Evolutionary conservation across 2,888 invertebrate species (phyloP).

Genomic region (Dasypolia templi): DNA sequence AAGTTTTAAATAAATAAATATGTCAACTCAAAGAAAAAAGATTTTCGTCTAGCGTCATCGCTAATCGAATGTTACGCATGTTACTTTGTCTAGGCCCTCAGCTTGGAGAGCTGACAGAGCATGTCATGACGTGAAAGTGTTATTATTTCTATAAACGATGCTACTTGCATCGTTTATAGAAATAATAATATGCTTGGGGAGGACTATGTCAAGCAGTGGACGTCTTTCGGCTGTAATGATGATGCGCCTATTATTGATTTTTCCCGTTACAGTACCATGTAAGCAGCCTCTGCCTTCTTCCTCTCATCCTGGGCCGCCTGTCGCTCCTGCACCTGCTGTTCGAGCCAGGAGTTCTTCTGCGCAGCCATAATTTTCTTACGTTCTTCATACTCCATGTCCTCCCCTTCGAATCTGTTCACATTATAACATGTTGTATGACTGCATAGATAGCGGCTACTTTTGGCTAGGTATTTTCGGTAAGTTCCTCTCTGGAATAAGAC

Average conservation of each 20-base stretch:
- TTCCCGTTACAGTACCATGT: conserved; percentile 81
- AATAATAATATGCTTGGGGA: background rate
- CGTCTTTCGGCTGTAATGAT: background rate
- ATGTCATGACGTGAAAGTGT: too few relatives aligned
- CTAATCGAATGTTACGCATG: too few relatives aligned
- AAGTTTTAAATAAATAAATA: too few relatives aligned
- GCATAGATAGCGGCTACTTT: background rate
- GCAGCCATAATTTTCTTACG: conserved; percentile 94
- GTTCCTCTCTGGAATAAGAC: background rate
- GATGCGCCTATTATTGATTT: background rate
- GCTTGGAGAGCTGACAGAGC: too few relatives aligned
- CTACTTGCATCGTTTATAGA: too few relatives aligned
- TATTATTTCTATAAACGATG: too few relatives aligned
- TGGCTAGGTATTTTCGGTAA: background rate
- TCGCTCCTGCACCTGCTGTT: conserved; percentile 94
- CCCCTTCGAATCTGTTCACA: conserved; percentile 94
- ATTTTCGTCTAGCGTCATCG: too few relatives aligned
- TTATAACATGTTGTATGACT: background rate
- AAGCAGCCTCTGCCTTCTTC: conserved; percentile 92
- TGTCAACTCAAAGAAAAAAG: too few relatives aligned
- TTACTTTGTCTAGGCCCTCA: too few relatives aligned
- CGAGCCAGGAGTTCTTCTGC: conserved; percentile 96
- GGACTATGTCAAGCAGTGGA: background rate
- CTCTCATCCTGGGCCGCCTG: conserved; percentile 91
- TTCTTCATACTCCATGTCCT: conserved; percentile 93